phyloP scores from a whole-genome alignment of 2,113 vertebrate genomes.

The Melanerpes aurifrons region DNA sequence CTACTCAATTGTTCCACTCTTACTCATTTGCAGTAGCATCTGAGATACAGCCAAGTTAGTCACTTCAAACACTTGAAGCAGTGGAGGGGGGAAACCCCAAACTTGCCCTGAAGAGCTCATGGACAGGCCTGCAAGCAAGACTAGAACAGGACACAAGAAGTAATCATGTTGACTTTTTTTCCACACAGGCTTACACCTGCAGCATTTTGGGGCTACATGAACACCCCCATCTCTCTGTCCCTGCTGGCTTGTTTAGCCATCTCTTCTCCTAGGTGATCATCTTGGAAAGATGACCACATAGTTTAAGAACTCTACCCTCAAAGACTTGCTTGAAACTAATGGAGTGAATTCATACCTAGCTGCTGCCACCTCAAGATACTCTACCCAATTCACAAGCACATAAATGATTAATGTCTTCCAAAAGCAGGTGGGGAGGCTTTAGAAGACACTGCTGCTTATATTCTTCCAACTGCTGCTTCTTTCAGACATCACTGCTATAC shows the following conservation, averaged over 20 bases:
- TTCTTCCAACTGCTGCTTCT: background rate
- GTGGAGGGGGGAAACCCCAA: fast-evolving
- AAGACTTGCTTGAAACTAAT: background rate
- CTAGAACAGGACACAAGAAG: background rate
- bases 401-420: background rate
- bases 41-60: background rate
- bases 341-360: background rate
- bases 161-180: fast-evolving
- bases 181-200: fast-evolving
- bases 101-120: background rate
- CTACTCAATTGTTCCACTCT: background rate
- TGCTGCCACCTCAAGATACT: background rate
- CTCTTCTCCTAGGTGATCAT: background rate
- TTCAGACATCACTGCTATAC: background rate
- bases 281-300: background rate
- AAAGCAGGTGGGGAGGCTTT: background rate
- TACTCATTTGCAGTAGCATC: background rate
- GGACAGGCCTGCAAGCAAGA: background rate
- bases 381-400: fast-evolving
- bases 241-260: background rate
- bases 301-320: background rate
- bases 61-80: background rate
- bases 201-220: background rate
- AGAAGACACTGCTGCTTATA: background rate
- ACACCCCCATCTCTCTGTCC: fast-evolving